These are phyloP conservation scores for Drosophila sturtevanti DNA, from an alignment of 1,140 invertebrate genomes.

Conservation along the genomic window DNA sequence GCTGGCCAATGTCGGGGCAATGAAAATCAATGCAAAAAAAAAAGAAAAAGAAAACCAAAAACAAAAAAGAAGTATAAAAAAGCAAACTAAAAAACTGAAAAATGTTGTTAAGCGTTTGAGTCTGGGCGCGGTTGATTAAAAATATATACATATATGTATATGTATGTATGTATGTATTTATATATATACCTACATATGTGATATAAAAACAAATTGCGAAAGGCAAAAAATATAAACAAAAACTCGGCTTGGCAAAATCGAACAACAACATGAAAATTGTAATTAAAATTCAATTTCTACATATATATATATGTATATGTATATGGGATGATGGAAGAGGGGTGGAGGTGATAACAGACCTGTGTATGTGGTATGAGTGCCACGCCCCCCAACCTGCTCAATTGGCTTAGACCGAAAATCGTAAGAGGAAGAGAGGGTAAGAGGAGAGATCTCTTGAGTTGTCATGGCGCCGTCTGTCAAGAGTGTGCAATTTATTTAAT, in stretches of 20 bases:
- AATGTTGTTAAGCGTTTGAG: slow-evolving; percentile 63
- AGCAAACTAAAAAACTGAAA: slow-evolving; percentile 32
- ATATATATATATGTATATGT: slow-evolving; percentile 42
- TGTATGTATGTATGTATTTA: slow-evolving; percentile 50
- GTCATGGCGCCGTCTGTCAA: slow-evolving; percentile 59
- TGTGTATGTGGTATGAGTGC: not conserved
- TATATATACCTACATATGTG: slow-evolving; percentile 28
- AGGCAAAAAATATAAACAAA: slow-evolving; percentile 56
- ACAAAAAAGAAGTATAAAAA: slow-evolving; percentile 19
- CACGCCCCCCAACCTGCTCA: slow-evolving; percentile 10
- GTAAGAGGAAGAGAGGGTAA: not conserved
- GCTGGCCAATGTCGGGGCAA: slow-evolving; percentile 51
- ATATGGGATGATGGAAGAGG: slow-evolving; percentile 30
- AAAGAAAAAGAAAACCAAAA: no score
- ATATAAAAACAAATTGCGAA: slow-evolving; percentile 36
- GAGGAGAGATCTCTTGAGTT: slow-evolving; percentile 50
- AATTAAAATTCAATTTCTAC: slow-evolving; percentile 77
- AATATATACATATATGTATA: slow-evolving; percentile 53
- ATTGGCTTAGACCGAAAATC: slow-evolving; percentile 19
- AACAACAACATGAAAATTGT: slow-evolving; percentile 48
- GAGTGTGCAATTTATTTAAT: slow-evolving; percentile 81
- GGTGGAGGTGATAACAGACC: not conserved
- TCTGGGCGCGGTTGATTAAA: slow-evolving; percentile 80
- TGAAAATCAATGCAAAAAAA: slow-evolving; percentile 54
- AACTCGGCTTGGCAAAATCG: slow-evolving; percentile 66